Evolutionary conservation across 2,888 invertebrate genomes (phyloP).

Genomic region (Dilophus febrilis): DNA sequence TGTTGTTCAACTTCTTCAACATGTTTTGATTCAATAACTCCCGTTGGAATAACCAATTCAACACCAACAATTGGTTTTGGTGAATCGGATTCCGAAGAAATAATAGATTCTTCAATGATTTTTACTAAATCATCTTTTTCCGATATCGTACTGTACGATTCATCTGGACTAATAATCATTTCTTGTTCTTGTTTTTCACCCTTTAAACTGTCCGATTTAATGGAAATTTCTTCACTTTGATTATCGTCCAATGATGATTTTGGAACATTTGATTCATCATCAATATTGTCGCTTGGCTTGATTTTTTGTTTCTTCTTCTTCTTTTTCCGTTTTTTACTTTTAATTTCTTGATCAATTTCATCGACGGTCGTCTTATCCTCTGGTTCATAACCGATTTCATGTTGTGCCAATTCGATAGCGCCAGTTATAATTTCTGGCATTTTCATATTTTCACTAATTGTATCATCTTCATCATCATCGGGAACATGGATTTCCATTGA

Average conservation of each 20-base stretch:
- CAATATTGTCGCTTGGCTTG: constrained; percentile 30
- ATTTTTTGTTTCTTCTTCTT: constrained; percentile 37
- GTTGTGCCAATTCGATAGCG: constrained; percentile 25
- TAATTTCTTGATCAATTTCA: constrained; percentile 19
- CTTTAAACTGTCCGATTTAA: constrained; percentile 16
- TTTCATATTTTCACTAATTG: constrained; percentile 19
- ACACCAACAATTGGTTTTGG: constrained; percentile 37
- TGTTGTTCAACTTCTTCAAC: constrained; percentile 34
- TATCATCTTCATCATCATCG: constrained; percentile 7
- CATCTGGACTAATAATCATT: constrained; percentile 36
- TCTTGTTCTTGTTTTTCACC: constrained; percentile 22
- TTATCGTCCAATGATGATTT: constrained; percentile 29
- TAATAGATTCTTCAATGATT: constrained; percentile 45
- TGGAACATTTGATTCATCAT: constrained; percentile 33
- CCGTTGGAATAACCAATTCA: constrained; percentile 31
- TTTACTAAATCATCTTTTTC: constrained; percentile 43
- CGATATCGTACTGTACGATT: constrained; percentile 41
- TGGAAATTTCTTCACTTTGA: constrained; percentile 21
- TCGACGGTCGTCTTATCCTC: constrained; percentile 41
- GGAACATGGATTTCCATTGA: constrained; percentile 4
- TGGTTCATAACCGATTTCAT: constrained; percentile 53
- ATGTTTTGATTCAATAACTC: constrained; percentile 24
- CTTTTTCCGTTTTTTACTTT: constrained; percentile 23
- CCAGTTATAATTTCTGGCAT: constrained; percentile 23
- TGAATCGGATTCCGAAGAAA: constrained; percentile 37